Conservation (phyloP, 2,113 vertebrate species). For the Chloroceryle aenea region DNA sequence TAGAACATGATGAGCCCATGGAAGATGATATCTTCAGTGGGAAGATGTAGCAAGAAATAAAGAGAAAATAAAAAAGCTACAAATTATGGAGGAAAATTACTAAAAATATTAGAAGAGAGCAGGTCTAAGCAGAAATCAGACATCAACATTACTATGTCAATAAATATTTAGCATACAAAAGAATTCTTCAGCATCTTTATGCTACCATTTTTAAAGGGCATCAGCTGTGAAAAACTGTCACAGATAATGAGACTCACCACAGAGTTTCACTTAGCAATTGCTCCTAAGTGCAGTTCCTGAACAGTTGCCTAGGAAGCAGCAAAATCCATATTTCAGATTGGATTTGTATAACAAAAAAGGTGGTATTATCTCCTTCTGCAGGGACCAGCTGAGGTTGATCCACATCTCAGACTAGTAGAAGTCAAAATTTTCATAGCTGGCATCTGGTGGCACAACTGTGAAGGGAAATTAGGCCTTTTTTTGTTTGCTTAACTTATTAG, state of each 20-base stretch:
- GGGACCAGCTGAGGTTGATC: neutral
- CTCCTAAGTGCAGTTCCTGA: neutral
- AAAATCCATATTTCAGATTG: neutral
- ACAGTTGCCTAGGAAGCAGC: neutral
- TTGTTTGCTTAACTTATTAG: neutral
- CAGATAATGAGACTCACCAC: neutral
- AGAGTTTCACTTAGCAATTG: neutral
- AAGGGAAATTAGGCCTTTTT: neutral
- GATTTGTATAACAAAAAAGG: neutral
- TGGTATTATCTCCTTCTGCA: neutral
- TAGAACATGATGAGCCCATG: neutral
- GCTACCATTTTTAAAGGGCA: neutral
- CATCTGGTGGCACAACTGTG: neutral
- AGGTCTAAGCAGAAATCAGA: neutral
- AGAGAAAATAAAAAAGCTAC: neutral
- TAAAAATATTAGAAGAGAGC: neutral
- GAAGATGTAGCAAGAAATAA: neutral
- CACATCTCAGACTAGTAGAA: neutral
- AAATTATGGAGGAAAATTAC: neutral
- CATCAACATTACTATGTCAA: neutral
- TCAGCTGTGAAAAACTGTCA: neutral
- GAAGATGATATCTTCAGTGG: neutral
- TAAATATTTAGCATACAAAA: neutral
- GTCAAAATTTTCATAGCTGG: neutral
- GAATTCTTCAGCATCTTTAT: neutral